These are phyloP conservation scores for Corticium candelabrum DNA, from an alignment of 37 sponge, comb jelly and placozoan species.

Conservation along the genomic window DNA sequence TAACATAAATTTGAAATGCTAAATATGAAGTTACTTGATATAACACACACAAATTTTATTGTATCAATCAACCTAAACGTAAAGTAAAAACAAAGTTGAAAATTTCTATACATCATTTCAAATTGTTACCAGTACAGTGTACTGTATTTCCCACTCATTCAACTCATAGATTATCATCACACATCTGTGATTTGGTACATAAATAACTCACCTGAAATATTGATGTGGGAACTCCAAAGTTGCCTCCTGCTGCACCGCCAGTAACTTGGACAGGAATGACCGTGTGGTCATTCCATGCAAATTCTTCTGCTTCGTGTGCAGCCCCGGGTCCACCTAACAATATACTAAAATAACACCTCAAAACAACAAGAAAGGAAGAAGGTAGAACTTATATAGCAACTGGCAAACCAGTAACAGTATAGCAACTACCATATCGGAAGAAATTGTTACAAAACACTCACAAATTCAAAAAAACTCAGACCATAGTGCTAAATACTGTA, in stretches of 20 bases:
- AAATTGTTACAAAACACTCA: background rate
- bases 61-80: no score
- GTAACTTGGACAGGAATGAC: conserved; percentile 65
- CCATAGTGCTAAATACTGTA: no score
- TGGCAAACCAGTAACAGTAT: no score
- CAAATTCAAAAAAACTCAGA: background rate
- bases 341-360: no score
- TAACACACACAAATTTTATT: no score
- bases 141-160: no score
- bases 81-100: background rate
- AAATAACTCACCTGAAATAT: conserved; percentile 26
- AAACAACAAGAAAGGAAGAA: no score
- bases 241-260: conserved; percentile 76
- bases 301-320: conserved; percentile 79
- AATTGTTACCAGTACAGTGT: background rate
- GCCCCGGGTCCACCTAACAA: conserved; percentile 72
- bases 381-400: no score
- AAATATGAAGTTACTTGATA: no score
- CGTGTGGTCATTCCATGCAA: conserved; percentile 58
- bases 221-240: conserved; percentile 37
- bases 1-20: no score
- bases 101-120: background rate
- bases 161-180: no score
- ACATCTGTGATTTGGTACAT: background rate
- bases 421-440: no score